Conservation (phyloP, 2,113 vertebrate genomes). For the Enhydra lutris region DNA sequence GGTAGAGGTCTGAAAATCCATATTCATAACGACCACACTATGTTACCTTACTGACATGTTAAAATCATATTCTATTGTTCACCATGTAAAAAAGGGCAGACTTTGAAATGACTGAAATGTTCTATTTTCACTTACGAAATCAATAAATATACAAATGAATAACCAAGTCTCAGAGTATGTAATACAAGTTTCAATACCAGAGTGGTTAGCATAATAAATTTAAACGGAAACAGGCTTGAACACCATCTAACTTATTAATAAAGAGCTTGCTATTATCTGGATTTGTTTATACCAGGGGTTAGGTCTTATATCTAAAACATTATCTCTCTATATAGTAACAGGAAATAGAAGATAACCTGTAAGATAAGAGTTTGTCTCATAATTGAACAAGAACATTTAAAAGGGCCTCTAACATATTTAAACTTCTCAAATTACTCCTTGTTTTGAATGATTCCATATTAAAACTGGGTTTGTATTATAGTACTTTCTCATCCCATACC, state of each 20-base stretch:
- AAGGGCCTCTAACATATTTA: neutral
- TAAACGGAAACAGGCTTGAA: constrained; percentile 35
- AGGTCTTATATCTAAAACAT: constrained; percentile 16
- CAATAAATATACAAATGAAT: constrained; percentile 43
- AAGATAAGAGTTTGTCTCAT: neutral
- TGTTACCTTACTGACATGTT: neutral
- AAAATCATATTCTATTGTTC: constrained; percentile 28
- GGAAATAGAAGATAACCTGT: neutral
- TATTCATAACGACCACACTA: neutral
- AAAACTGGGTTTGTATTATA: constrained; percentile 1
- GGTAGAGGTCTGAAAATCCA: neutral
- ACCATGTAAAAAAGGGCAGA: neutral
- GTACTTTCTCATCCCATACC: neutral
- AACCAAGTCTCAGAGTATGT: constrained; percentile 1
- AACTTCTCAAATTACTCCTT: constrained; percentile 6
- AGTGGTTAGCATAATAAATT: neutral
- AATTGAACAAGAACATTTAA: constrained; percentile 13
- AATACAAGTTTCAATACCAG: neutral
- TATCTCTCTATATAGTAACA: neutral
- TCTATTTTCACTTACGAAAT: constrained; percentile 16
- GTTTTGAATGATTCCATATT: constrained; percentile 24
- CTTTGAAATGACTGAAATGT: constrained; percentile 53
- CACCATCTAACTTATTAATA: neutral
- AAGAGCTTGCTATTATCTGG: neutral
- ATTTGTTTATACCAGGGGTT: constrained; percentile 16